Percentiles rank a stretch among this genome's conserved stretches.
Evolutionary conservation across 92 coral and sea anemone genomes (phyloP).

Genomic region (Phenganax marumi): DNA sequence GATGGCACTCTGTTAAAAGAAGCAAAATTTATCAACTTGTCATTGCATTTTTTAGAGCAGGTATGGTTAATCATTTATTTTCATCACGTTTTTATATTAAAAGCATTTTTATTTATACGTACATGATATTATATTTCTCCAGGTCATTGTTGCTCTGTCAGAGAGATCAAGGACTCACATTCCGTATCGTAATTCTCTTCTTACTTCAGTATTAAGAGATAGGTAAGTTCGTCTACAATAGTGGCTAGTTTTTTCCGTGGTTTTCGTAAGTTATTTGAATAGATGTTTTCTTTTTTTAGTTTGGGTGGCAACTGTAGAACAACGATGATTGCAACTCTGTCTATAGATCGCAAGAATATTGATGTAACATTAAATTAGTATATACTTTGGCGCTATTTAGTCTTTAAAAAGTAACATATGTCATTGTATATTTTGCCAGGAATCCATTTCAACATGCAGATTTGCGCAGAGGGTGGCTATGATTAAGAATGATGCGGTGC

Average conservation of each 20-base stretch:
- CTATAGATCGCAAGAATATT: slow-evolving; percentile 83
- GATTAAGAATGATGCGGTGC: slow-evolving; percentile 92
- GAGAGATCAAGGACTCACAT: slow-evolving; percentile 97
- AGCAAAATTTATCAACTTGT: slow-evolving; percentile 93
- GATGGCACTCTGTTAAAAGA: slow-evolving; percentile 90
- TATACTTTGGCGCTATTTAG: too few species aligned
- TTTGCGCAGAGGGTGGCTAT: slow-evolving; percentile 97
- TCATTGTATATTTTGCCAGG: slow-evolving; percentile 55
- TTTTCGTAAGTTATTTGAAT: neutral
- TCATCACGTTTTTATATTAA: neutral
- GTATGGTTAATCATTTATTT: slow-evolving; percentile 24
- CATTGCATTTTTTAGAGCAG: slow-evolving; percentile 93
- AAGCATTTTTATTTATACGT: neutral
- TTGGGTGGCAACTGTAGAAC: slow-evolving; percentile 98
- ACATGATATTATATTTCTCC: neutral
- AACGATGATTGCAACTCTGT: slow-evolving; percentile 92
- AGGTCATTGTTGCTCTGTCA: slow-evolving; percentile 97
- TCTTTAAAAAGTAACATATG: neutral
- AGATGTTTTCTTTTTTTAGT: slow-evolving; percentile 50
- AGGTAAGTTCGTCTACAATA: slow-evolving; percentile 50
- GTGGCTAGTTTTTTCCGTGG: neutral
- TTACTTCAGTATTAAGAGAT: slow-evolving; percentile 94
- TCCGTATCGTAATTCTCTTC: slow-evolving; percentile 94
- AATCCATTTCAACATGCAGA: slow-evolving; percentile 93
- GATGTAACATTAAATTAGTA: slow-evolving; percentile 65